Conservation (phyloP, 35 echinoderm and acorn worm genomes). For the Heliocidaris erythrogramma region DNA sequence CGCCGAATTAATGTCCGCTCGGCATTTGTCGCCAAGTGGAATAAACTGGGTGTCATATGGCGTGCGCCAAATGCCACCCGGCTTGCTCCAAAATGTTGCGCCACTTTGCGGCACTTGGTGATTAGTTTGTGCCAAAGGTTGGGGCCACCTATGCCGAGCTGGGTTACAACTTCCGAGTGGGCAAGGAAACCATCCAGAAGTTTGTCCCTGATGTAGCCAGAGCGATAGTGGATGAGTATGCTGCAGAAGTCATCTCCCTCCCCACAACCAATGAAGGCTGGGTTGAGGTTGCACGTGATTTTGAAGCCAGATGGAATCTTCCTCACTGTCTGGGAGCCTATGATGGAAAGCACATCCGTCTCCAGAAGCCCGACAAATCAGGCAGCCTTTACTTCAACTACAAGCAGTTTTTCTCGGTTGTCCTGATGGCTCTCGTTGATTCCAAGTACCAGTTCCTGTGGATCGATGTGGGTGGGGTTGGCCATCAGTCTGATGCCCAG, state of each 20-base stretch:
- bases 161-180: slow-evolving; percentile 19
- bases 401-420: slow-evolving; percentile 58
- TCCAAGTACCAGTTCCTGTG: slow-evolving; percentile 61
- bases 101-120: too few relatives aligned
- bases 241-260: slow-evolving; percentile 41
- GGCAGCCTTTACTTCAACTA: slow-evolving; percentile 63
- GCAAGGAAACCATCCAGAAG: slow-evolving; percentile 36
- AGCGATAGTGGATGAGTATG: slow-evolving; percentile 21
- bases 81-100: slow-evolving; percentile 32
- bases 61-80: slow-evolving; percentile 39
- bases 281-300: slow-evolving; percentile 43
- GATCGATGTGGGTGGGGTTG: slow-evolving; percentile 46
- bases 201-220: slow-evolving; percentile 10
- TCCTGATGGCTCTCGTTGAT: slow-evolving; percentile 63
- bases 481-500: slow-evolving; percentile 51
- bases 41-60: slow-evolving; percentile 49
- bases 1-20: slow-evolving; percentile 43
- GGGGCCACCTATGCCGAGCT: slow-evolving; percentile 29
- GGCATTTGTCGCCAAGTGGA: slow-evolving; percentile 47
- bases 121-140: too few relatives aligned
- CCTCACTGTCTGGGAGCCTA: slow-evolving; percentile 49
- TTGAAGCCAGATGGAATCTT: slow-evolving; percentile 53
- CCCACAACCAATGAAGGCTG: slow-evolving; percentile 42
- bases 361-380: slow-evolving; percentile 39
- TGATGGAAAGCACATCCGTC: slow-evolving; percentile 60